phyloP scores from a whole-genome alignment of 2,797 vertebrate species.

The Cirrhinus mrigala region DNA sequence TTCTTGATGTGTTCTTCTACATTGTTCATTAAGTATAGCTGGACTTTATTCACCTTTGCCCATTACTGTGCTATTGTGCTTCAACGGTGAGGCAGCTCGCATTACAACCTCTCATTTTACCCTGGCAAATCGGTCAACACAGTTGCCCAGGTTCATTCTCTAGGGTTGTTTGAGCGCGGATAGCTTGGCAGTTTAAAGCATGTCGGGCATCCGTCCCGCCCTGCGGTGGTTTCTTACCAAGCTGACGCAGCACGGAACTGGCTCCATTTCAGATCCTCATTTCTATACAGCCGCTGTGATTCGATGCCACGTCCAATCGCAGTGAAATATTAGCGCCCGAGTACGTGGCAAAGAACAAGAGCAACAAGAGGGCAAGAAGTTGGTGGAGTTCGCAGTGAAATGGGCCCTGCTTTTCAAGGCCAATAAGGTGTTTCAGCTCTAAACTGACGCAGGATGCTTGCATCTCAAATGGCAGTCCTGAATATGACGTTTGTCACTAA shows the following conservation, averaged over 20 bases:
- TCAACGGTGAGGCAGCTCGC: conserved; percentile 24
- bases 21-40: conserved; percentile 38
- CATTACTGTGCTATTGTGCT: conserved; percentile 24
- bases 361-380: conserved; percentile 34
- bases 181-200: conserved; percentile 41
- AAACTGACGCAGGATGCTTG: conserved; percentile 1
- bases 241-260: conserved; percentile 43
- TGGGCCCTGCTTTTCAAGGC: background rate
- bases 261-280: conserved; percentile 32
- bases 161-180: conserved; percentile 17
- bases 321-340: conserved; percentile 25
- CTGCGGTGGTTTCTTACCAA: conserved; percentile 23
- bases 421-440: conserved; percentile 22
- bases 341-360: conserved; percentile 9
- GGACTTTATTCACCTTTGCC: conserved; percentile 18
- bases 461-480: conserved; percentile 29
- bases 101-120: conserved; percentile 19
- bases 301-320: conserved; percentile 13
- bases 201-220: conserved; percentile 34
- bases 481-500: conserved; percentile 41
- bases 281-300: conserved; percentile 40
- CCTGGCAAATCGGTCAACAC: conserved; percentile 14
- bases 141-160: conserved; percentile 41
- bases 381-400: conserved; percentile 19
- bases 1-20: background rate